These are phyloP conservation scores for Drosophila neonasuta DNA, from an alignment of 2,888 invertebrate species.

Conservation along the genomic window DNA sequence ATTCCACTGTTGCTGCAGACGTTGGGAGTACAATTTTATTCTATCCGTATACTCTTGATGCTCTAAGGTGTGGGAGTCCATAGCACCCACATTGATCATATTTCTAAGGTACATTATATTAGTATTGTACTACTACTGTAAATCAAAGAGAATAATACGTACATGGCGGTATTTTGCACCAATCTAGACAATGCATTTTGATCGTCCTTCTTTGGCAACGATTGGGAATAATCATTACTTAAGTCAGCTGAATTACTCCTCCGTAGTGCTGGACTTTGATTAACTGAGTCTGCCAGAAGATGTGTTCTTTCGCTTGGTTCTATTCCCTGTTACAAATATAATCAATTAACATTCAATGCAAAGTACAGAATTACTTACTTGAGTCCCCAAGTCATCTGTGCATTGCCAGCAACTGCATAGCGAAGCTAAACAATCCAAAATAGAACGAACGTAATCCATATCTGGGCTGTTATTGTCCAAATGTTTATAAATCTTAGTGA, in stretches of 20 bases:
- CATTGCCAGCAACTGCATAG: slow-evolving; percentile 81
- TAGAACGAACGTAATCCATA: slow-evolving; percentile 80
- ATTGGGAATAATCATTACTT: slow-evolving; percentile 85
- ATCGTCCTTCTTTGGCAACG: slow-evolving; percentile 91
- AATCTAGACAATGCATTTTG: slow-evolving; percentile 95
- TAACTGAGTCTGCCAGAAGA: slow-evolving; percentile 89
- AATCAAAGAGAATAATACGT: slow-evolving; percentile 74
- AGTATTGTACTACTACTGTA: background rate
- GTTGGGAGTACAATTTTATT: slow-evolving; percentile 87
- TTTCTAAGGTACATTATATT: slow-evolving; percentile 84
- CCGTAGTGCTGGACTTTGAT: slow-evolving; percentile 88
- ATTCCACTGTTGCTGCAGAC: slow-evolving; percentile 83
- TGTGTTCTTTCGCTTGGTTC: slow-evolving; percentile 89
- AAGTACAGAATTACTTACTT: slow-evolving; percentile 58
- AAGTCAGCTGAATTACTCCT: slow-evolving; percentile 88
- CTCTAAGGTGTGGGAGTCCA: slow-evolving; percentile 93
- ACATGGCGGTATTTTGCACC: slow-evolving; percentile 95
- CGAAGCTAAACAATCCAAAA: slow-evolving; percentile 78
- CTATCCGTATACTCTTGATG: slow-evolving; percentile 94
- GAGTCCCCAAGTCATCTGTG: slow-evolving; percentile 77
- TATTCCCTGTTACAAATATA: slow-evolving; percentile 64
- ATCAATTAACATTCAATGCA: background rate
- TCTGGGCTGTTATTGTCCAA: slow-evolving; percentile 14
- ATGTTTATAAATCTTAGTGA: slow-evolving; percentile 30
- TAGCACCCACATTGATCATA: slow-evolving; percentile 96